These are phyloP conservation scores for Ficedula albicollis DNA, from an alignment of 2,797 vertebrate genomes.

Conservation along the genomic window DNA sequence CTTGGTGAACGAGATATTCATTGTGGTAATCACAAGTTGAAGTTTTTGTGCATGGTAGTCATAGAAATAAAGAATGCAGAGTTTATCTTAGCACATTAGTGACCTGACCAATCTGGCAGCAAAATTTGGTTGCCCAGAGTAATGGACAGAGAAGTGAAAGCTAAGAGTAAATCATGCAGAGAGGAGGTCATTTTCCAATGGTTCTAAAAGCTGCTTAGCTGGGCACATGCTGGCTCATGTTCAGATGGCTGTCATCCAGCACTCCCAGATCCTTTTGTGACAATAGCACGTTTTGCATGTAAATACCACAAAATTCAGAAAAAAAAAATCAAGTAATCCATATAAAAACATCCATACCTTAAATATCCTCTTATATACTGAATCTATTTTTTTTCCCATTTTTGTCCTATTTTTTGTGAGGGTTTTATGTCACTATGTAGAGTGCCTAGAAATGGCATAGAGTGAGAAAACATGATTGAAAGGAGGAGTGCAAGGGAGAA, in stretches of 20 bases:
- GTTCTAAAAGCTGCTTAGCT: neutral
- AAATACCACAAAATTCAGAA: neutral
- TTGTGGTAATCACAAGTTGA: neutral
- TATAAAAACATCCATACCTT: rapidly evolving
- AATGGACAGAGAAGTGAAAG: neutral
- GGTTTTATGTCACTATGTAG: neutral
- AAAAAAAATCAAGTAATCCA: neutral
- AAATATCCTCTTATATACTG: neutral
- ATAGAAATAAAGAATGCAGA: neutral
- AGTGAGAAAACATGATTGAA: neutral
- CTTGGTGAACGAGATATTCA: neutral
- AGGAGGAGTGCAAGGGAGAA: neutral
- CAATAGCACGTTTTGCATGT: neutral
- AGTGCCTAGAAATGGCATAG: neutral
- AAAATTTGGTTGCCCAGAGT: neutral
- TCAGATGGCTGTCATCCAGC: neutral
- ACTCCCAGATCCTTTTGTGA: neutral
- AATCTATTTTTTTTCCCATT: neutral
- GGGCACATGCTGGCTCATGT: rapidly evolving
- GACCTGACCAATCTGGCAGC: neutral
- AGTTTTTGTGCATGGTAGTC: neutral
- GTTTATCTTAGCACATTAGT: neutral
- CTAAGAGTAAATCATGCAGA: neutral
- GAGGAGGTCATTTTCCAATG: neutral
- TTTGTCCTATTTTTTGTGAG: neutral